phyloP scores from a whole-genome alignment of 2,888 invertebrate species.

The Tiliacea aurago region DNA sequence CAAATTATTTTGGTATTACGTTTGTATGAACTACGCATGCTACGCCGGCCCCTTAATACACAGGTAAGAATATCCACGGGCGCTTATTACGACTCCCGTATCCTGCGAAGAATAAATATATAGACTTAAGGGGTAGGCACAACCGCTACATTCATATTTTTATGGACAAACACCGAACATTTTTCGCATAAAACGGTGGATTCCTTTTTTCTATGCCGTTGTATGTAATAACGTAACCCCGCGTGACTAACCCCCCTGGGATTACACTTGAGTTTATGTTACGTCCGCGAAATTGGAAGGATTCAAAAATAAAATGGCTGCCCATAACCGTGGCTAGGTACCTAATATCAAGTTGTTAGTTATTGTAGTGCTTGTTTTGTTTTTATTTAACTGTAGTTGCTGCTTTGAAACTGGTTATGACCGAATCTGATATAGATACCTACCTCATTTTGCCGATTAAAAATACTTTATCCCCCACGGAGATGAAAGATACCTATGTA shows the following conservation, averaged over 20 bases:
- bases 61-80: constrained; percentile 28
- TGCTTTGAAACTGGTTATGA: not conserved
- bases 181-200: constrained; percentile 72
- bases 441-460: not conserved
- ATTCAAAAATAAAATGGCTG: constrained; percentile 75
- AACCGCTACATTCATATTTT: constrained; percentile 66
- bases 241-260: constrained; percentile 74
- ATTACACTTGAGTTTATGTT: constrained; percentile 76
- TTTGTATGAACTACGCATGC: too few species aligned
- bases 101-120: constrained; percentile 53
- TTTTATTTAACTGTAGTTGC: not conserved
- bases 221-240: constrained; percentile 73
- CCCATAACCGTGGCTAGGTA: constrained; percentile 65
- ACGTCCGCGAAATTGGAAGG: constrained; percentile 75
- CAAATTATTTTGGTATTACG: too few species aligned
- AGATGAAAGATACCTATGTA: too few species aligned
- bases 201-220: constrained; percentile 70
- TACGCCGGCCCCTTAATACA: too few species aligned
- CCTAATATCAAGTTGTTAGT: constrained; percentile 46
- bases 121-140: constrained; percentile 48
- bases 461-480: not conserved
- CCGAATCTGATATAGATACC: not conserved
- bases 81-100: constrained; percentile 61
- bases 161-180: constrained; percentile 70
- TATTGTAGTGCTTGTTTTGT: constrained; percentile 27